Evolutionary conservation across 2,888 invertebrate genomes (phyloP), one percentile per base, ranked within the genome.

Genomic region (Cetonia aurata): DNA sequence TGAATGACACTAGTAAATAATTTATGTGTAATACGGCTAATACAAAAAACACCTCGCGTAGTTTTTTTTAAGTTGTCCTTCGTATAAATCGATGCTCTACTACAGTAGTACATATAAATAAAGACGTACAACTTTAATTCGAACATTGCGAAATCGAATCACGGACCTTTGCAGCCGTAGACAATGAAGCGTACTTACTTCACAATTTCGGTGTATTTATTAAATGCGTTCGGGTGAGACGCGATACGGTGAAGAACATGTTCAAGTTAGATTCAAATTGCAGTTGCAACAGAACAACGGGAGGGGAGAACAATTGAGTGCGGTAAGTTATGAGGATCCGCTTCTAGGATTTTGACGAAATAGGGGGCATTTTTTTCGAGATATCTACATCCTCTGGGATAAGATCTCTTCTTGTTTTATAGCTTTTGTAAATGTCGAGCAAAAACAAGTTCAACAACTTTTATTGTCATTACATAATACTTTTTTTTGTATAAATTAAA

Each of bases 221-320:
- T 48, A 48, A 50, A 65, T 37, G 62, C 62, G 50, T 50, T 48
- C 62, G 50, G 50, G 50, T 50, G 62, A 62, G 31, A 62, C 62
- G 13, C 17, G 17, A 52, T 50, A 50, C 13, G 13, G 37, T n/a
- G 33, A 50, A 37, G 48, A 19, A 13, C 46, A 50, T 50, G 62
- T 62, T 46, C 15, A 62, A 62, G 48, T 31, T 48, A 48, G 48
- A 48, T 48, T 33, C 15, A 50, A 41, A 50, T 17, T 4, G 50
- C 59, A 66, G 67, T 70, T 72, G 67, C 60, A 67, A 67, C 66
- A 71, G 55, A 68, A 62, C 68, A 31, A 56, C 48, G 19, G 56
- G 9, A 4, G 48, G n/a, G 13, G 25, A 65, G 33, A 48, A 56
- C 71, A 62, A 65, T 56, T 62, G 68, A 65, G 56, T 56, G 55